These are phyloP conservation scores for Beris morrisii DNA, from an alignment of 2,888 invertebrate genomes.

Conservation along the genomic window DNA sequence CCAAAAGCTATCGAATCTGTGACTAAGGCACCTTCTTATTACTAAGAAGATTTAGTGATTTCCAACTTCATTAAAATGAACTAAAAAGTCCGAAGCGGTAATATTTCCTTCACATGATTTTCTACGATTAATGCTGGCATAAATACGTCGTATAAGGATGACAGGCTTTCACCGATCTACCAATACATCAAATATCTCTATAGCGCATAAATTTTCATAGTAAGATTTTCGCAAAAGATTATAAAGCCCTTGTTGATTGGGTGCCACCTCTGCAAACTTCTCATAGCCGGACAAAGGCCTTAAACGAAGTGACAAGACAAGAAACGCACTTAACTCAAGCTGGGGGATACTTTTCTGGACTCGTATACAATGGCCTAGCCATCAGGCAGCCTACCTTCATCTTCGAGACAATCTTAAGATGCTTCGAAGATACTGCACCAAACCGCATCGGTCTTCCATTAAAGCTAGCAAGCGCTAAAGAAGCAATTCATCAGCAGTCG, in stretches of 20 bases:
- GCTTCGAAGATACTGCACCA: background rate
- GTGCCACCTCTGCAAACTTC: conserved; percentile 1
- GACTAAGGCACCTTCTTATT: too few species aligned
- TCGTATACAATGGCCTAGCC: too few species aligned
- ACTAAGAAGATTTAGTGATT: too few species aligned
- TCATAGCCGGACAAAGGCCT: conserved; percentile 11
- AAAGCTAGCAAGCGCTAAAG: background rate
- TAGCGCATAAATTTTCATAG: conserved; percentile 15
- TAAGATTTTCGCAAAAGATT: conserved; percentile 10
- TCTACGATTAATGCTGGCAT: too few species aligned
- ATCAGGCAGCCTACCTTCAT: too few species aligned
- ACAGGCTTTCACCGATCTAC: conserved; percentile 17
- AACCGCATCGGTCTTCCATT: background rate
- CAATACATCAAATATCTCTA: conserved; percentile 5
- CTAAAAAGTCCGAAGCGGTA: too few species aligned
- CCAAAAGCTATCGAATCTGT: too few species aligned
- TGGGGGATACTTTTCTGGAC: too few species aligned
- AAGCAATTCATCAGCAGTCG: conserved; percentile 12
- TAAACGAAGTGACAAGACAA: conserved; percentile 19
- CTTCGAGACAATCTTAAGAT: background rate
- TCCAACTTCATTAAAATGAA: too few species aligned
- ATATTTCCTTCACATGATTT: too few species aligned
- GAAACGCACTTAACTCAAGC: conserved; percentile 3
- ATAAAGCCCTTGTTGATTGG: background rate
- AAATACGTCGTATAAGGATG: too few species aligned